Conservation (phyloP, 2,888 invertebrate genomes). For the Dynastes maya region DNA sequence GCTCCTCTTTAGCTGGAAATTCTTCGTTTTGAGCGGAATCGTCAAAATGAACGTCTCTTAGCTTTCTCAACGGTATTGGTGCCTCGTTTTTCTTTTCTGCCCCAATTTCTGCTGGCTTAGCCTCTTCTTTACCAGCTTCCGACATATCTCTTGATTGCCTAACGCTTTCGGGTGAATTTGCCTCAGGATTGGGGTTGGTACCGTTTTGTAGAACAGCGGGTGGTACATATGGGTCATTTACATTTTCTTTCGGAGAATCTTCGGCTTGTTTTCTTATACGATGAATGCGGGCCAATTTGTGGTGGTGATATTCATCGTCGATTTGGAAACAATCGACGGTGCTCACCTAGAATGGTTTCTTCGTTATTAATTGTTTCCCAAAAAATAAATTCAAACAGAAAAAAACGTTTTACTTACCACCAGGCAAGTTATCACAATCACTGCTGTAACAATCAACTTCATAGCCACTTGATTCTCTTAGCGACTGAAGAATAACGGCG, state of each 20-base stretch:
- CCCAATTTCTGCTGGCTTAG: no score
- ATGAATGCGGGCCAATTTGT: constrained; percentile 5
- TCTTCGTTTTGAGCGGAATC: no score
- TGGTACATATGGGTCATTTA: no score
- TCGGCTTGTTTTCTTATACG: constrained; percentile 14
- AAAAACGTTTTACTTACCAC: background rate
- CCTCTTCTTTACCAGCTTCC: no score
- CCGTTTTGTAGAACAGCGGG: background rate
- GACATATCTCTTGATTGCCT: background rate
- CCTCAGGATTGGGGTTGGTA: background rate
- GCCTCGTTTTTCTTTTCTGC: no score
- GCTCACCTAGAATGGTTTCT: background rate
- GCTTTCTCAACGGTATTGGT: no score
- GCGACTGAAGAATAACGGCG: background rate
- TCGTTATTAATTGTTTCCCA: no score
- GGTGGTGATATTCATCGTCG: constrained; percentile 12
- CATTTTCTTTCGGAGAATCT: background rate
- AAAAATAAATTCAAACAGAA: background rate
- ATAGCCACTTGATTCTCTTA: background rate
- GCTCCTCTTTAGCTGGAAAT: no score
- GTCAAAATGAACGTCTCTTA: no score
- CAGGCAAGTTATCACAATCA: background rate
- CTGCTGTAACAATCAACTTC: background rate
- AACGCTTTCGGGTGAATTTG: background rate
- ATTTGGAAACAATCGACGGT: background rate